Percentiles rank a stretch among this genome's conserved stretches.
These are phyloP conservation scores for Teinopalpus imperialis DNA, from an alignment of 2,888 invertebrate genomes.

Conservation along the genomic window DNA sequence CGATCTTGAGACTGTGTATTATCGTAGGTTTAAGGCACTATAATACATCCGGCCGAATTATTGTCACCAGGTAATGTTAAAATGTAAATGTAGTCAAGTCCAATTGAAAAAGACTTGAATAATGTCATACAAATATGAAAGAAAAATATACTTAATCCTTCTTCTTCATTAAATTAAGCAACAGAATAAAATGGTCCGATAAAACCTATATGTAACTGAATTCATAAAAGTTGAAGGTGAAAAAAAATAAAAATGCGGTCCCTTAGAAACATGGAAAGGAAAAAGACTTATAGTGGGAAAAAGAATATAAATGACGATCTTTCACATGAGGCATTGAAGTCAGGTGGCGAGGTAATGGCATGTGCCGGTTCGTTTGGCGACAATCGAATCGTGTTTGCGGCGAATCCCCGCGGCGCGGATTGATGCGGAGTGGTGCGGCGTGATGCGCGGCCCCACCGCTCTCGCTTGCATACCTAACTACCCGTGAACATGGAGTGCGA, in stretches of 20 bases:
- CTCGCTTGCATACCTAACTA: conserved; percentile 33
- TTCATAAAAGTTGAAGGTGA: too few species aligned
- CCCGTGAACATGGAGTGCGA: conserved; percentile 31
- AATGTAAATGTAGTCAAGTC: too few species aligned
- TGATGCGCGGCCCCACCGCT: conserved; percentile 27
- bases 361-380: conserved; percentile 71
- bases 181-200: too few species aligned
- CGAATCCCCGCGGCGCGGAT: conserved; percentile 52
- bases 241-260: neutral
- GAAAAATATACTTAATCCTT: too few species aligned
- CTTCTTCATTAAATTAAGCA: too few species aligned
- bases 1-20: too few species aligned
- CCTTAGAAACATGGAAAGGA: neutral
- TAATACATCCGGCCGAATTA: too few species aligned
- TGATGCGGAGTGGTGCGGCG: conserved; percentile 23
- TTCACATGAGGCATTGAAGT: conserved; percentile 40
- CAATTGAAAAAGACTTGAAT: too few species aligned
- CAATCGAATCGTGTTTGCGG: conserved; percentile 74
- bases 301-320: conserved; percentile 25
- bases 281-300: conserved; percentile 16
- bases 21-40: too few species aligned
- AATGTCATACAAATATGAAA: too few species aligned
- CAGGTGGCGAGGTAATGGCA: conserved; percentile 61
- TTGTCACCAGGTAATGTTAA: too few species aligned
- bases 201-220: too few species aligned